Evolutionary conservation across 2,113 vertebrate genomes (phyloP).

Genomic region (Chiloscyllium plagiosum): DNA sequence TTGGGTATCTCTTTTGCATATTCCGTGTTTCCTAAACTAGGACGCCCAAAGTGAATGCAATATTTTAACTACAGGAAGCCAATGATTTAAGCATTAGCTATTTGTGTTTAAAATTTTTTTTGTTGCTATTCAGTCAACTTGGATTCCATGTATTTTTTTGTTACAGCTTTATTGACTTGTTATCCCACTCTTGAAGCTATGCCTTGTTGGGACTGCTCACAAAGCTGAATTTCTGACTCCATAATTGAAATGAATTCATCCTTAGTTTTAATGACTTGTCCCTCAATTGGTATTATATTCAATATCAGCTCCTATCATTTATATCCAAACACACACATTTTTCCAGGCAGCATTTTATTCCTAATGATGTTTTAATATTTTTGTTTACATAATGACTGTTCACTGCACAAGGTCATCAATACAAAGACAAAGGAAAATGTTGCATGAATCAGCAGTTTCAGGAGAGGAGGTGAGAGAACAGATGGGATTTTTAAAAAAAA

Average conservation of each 20-base stretch:
- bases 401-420: not conserved
- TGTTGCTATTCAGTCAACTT: not conserved
- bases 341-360: not conserved
- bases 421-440: not conserved
- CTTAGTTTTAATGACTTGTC: not conserved
- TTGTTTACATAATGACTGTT: not conserved
- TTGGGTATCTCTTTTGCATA: not conserved
- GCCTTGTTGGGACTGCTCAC: not conserved
- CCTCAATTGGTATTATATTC: not conserved
- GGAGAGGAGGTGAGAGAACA: not conserved
- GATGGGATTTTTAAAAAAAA: not conserved
- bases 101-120: not conserved
- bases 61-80: not conserved
- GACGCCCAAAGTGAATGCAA: not conserved
- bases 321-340: not conserved
- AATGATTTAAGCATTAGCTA: not conserved
- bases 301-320: not conserved
- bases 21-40: not conserved
- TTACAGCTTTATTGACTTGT: not conserved
- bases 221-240: not conserved
- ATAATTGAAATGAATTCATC: not conserved
- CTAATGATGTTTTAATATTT: not conserved
- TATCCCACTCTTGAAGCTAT: not conserved
- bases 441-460: not conserved
- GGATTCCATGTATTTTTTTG: not conserved